Conservation (phyloP, 1,140 invertebrate genomes). For the Nylanderia fulva region DNA sequence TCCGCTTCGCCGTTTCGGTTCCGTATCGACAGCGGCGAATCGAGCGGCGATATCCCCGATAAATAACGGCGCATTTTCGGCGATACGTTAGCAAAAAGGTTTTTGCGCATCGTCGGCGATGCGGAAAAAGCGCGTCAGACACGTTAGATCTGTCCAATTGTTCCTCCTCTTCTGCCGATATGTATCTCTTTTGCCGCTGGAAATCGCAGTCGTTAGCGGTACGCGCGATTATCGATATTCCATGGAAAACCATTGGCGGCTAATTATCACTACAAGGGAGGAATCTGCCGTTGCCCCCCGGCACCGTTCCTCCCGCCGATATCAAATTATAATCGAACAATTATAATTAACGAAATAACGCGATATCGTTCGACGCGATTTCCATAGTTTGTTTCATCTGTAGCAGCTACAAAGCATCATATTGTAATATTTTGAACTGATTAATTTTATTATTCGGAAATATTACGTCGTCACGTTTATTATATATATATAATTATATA, state of each 20-base stretch:
- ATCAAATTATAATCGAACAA: slow-evolving; percentile 42
- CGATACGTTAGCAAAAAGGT: slow-evolving; percentile 45
- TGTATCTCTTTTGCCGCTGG: slow-evolving; percentile 16
- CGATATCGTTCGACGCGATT: slow-evolving; percentile 39
- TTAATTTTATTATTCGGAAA: slow-evolving; percentile 33
- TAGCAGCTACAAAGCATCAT: slow-evolving; percentile 14
- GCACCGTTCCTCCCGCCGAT: slow-evolving; percentile 23
- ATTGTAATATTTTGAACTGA: slow-evolving; percentile 24
- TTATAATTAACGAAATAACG: slow-evolving; percentile 57
- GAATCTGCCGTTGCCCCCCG: slow-evolving; percentile 6
- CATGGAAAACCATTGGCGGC: slow-evolving; percentile 50
- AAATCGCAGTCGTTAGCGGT: slow-evolving; percentile 36
- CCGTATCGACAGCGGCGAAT: slow-evolving; percentile 27
- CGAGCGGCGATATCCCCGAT: slow-evolving; percentile 66
- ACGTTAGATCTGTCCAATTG: slow-evolving; percentile 59
- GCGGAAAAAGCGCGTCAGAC: slow-evolving; percentile 63
- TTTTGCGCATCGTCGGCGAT: neutral
- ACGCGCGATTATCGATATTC: slow-evolving; percentile 43
- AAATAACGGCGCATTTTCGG: slow-evolving; percentile 59
- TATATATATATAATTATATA: neutral
- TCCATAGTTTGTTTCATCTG: slow-evolving; percentile 14
- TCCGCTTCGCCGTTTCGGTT: slow-evolving; percentile 47
- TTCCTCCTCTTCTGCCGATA: neutral
- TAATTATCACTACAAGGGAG: slow-evolving; percentile 46
- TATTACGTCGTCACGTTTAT: slow-evolving; percentile 1